Evolutionary conservation across 2,888 invertebrate genomes (phyloP), one percentile per base, ranked within the genome.

Genomic region (Chelonus formosanus): DNA sequence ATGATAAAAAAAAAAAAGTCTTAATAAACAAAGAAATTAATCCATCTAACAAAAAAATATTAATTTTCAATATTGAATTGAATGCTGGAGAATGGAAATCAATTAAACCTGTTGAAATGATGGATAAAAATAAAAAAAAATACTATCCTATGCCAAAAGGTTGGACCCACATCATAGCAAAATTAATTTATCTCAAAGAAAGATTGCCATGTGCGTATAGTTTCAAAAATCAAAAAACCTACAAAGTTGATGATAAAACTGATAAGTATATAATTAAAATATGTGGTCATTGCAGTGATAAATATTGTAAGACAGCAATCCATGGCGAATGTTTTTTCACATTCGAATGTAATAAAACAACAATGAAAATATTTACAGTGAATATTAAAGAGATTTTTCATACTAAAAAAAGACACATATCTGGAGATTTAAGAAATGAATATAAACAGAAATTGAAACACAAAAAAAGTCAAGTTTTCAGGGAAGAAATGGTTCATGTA

Each of bases 231-330:
- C 10, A 50, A 20, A 50, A 50, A 50, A 32, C 31, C 7, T 50
- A 20, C 32, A 4, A 4, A 4, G 5, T 50, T 50, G 50, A 50
- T 2, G 1, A 50, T 31, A 31, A 50, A 20, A 31, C 10, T 31
- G 7, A 50, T 50, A 31, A 50, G 10, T 50, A 50, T 20, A 50
- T 4, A 50, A 8, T 60, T 40, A 55, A 63, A 59, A 20, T 50
- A 20, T 10, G 35, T 47, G 31, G 31, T 60, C 5, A 56, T 60
- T 50, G 55, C 40, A 40, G 40, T 40, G 10, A 55, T 3, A 55
- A 55, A 10, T 40, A n/a, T 20, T 55, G 55, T 40, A 36, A 6
- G 3, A 20, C 55, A n/a, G 40, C 55, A 1, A 40, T 55, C 10
- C 40, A 55, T 55, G 55, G 36, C 5, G 55, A 55, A 40, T 55